Conservation (phyloP, 2,888 invertebrate genomes). For the Invenusta paracnida region DNA sequence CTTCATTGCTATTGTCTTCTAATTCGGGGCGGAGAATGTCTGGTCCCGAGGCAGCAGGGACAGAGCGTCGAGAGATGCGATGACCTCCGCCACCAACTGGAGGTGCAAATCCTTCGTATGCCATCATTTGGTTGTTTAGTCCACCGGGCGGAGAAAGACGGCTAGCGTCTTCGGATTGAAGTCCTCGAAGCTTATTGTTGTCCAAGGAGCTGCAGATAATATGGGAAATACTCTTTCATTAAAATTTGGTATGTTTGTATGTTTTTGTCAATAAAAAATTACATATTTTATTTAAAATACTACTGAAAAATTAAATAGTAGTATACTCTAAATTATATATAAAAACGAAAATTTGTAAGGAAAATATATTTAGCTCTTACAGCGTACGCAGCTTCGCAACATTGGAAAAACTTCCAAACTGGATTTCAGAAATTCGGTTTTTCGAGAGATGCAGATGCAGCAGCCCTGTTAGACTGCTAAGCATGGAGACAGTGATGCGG, state of each 20-base stretch:
- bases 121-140: background rate
- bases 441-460: background rate
- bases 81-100: background rate
- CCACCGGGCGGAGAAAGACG: background rate
- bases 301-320: no score
- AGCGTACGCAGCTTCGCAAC: background rate
- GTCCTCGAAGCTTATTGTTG: background rate
- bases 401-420: background rate
- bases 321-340: no score
- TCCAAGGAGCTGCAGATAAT: background rate
- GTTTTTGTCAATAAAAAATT: no score
- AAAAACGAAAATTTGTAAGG: no score
- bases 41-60: background rate
- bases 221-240: no score
- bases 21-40: background rate
- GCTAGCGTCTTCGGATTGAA: slow-evolving; percentile 4
- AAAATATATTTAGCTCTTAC: no score
- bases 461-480: background rate
- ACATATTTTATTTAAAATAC: no score
- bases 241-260: no score
- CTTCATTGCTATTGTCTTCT: background rate
- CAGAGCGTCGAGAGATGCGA: background rate
- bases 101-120: background rate
- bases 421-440: background rate
- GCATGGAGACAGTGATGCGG: background rate